Conservation (phyloP, 2,797 vertebrate genomes). For the Bothrops alternatus region DNA sequence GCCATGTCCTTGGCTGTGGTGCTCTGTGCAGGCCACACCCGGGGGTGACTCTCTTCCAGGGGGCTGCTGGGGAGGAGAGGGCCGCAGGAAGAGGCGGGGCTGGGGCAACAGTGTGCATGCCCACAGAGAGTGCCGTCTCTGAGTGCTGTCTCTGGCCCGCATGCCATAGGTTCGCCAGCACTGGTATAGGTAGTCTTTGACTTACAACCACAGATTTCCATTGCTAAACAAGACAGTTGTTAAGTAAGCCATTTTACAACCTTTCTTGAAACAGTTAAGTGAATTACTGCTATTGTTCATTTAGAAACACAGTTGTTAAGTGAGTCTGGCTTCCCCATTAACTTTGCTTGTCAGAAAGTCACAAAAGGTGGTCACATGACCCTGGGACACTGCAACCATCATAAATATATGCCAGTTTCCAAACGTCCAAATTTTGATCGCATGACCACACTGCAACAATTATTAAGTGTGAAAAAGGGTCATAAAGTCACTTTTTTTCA, state of each 20-base stretch:
- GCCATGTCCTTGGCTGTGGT: too few relatives aligned
- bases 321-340: not conserved
- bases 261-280: not conserved
- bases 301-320: not conserved
- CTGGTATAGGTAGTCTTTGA: not conserved
- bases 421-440: not conserved
- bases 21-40: too few relatives aligned
- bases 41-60: too few relatives aligned
- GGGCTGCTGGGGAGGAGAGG: too few relatives aligned
- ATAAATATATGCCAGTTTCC: not conserved
- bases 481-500: not conserved
- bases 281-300: not conserved
- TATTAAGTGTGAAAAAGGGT: not conserved
- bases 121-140: too few relatives aligned
- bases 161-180: too few relatives aligned
- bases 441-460: not conserved
- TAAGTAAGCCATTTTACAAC: not conserved
- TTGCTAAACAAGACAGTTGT: not conserved
- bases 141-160: too few relatives aligned
- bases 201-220: not conserved
- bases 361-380: not conserved
- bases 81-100: too few relatives aligned
- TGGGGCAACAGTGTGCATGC: too few relatives aligned
- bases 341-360: not conserved
- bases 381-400: not conserved